These are phyloP conservation scores for Aramus guarauna DNA, from an alignment of 2,113 vertebrate genomes.

Conservation along the genomic window DNA sequence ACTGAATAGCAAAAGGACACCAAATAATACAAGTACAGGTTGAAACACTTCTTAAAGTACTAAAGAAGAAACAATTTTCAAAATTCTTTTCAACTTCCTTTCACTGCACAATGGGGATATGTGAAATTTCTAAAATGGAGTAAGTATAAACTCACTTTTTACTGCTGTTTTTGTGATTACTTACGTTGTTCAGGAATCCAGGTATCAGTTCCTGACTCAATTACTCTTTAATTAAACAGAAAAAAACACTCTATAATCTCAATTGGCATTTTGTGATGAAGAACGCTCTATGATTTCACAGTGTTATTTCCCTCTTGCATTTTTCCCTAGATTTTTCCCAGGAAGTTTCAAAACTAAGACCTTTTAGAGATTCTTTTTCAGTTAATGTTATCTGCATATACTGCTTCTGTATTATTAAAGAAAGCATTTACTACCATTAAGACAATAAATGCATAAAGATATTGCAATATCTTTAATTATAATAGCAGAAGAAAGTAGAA, in stretches of 20 bases:
- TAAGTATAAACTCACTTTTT: background rate
- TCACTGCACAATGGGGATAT: background rate
- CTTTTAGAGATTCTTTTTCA: background rate
- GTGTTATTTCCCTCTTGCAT: background rate
- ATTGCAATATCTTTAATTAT: background rate
- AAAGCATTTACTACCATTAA: background rate
- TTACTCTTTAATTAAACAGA: background rate
- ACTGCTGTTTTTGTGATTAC: background rate
- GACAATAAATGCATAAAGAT: constrained; percentile 1
- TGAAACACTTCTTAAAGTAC: background rate
- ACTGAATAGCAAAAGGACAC: background rate
- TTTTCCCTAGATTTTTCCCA: background rate
- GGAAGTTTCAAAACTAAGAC: background rate
- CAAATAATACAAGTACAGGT: background rate
- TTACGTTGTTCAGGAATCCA: background rate
- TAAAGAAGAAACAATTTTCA: background rate
- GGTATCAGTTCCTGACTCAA: background rate
- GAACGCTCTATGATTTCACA: background rate
- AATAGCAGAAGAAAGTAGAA: background rate
- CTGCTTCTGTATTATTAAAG: background rate
- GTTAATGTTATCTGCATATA: background rate
- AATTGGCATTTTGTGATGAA: background rate
- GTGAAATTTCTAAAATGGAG: background rate
- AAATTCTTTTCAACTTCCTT: background rate
- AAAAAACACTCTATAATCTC: background rate